Evolutionary conservation across 1,140 invertebrate species (phyloP), one percentile per base, ranked within the genome.

Genomic region (Drosophila ficusphila): DNA sequence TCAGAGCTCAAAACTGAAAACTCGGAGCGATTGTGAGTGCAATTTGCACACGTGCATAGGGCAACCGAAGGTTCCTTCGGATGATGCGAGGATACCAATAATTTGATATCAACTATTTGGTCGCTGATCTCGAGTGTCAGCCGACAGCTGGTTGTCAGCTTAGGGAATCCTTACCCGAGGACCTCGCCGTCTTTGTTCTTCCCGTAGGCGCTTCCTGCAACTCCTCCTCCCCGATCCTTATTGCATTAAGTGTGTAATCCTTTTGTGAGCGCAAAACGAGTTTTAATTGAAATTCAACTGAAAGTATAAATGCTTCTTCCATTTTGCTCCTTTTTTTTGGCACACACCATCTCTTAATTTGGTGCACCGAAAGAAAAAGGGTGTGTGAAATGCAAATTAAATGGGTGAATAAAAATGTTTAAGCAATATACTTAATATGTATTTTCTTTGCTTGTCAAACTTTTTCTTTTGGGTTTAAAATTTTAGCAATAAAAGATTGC

Each of bases 201-300:
- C 25, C 53, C 61, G 76, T 61, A 86, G 82, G 77, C 82, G 82
- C 82, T 88, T 88, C 82, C 82, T 88, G 81, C 73, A 88, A 76
- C 82, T 88, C 81, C 76, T 52, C 44, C 36, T 51, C 16, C 23
- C 12, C 9, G 7, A 25, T 54, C 83, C 78, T 89, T 89, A 79
- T 89, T 89, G 85, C 86, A 83, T 90, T 90, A 79, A 79, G 67
- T 70, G 65, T 82, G 76, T 85, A 77, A 81, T 85, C 77, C 73
- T 53, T 61, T 77, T 88, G 76, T 71, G 39, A 19, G 56, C 44
- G 27, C 19, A 52, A 36, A 79, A 88, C 82, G 54, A 78, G 82
- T 88, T 88, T 85, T 79, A 88, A 88, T 88, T 88, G 82, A 88
- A 88, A 88, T 88, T 88, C 77, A 67, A 88, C 60, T 75, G 56